Evolutionary conservation across 2,797 vertebrate species (phyloP), one percentile per base, ranked within the genome.

Genomic region (Etheostoma nigrum): DNA sequence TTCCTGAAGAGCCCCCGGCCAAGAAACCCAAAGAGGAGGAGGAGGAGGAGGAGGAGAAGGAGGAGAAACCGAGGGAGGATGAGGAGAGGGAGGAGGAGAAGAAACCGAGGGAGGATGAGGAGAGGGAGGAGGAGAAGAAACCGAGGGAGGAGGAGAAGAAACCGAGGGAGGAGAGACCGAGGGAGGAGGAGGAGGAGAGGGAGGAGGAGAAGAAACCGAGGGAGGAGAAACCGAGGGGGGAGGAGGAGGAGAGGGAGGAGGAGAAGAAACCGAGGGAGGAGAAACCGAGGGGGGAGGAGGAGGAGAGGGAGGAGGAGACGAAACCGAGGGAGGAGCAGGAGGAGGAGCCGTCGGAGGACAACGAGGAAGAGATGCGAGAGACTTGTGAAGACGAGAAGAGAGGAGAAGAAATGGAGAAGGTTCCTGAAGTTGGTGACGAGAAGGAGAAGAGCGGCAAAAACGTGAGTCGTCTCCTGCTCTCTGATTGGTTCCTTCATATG

Each of bases 21-120:
- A 95, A 95, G 89, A 96, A 88, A 66, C 0, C 25, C 12, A 93
- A 60, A 57, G 86, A 89, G 64, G 91, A 92, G 25, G 52, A 61
- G 2, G 4, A 91, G 66, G 27, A 36, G 36, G 36, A 49, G 48
- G 65, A 73, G 61, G 33, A 36, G 52, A 62, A 25, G 4, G 4
- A 75, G 4, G 42, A 36, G 4, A 69, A 94, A 72, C 86, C 18
- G 49, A 89, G 92, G 78, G 58, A 64, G 12, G 64, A 67, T 10
- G 91, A 84, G 8, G 16, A 33, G 8, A 8, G 19, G 8, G 6
- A n/a, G 27, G 6, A 70, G 27, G 72, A 61, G 1, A 66, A 72
- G 47, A 9, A 1, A 23, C 23, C 3, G 10, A 10, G 10, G 71
- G 47, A 77, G 16, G 30, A 57, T 23, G 21, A 23, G 21, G 21